Evolutionary conservation across 2,888 invertebrate genomes (phyloP).

Genomic region (Drosophila lacicola): DNA sequence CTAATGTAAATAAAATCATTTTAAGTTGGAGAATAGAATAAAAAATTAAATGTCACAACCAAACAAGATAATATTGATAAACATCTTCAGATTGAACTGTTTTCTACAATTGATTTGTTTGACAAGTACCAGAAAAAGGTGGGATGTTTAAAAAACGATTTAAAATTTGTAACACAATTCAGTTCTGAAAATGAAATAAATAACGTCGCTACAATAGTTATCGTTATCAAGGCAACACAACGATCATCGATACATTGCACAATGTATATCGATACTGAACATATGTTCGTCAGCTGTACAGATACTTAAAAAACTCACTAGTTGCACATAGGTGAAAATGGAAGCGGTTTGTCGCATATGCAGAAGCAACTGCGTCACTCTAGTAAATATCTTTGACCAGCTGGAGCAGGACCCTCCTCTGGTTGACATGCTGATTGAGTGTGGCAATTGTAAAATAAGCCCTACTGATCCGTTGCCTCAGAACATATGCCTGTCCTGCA

Average conservation of each 20-base stretch:
- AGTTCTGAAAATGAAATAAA: too few relatives aligned
- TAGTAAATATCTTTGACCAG: constrained; percentile 23
- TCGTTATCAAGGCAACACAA: not conserved
- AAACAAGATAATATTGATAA: too few relatives aligned
- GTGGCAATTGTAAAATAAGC: constrained; percentile 15
- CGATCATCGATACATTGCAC: not conserved
- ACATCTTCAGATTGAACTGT: too few relatives aligned
- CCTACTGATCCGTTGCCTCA: constrained; percentile 24
- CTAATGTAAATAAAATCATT: not conserved
- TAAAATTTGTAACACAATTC: too few relatives aligned
- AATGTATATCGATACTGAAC: not conserved
- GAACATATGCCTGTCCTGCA: constrained; percentile 24
- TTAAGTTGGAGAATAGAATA: not conserved
- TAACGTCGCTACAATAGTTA: too few relatives aligned
- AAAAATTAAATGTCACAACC: too few relatives aligned
- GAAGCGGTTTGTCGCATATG: constrained; percentile 27
- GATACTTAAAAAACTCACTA: not conserved
- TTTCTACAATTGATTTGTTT: too few relatives aligned
- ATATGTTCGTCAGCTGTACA: not conserved
- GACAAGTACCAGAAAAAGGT: too few relatives aligned
- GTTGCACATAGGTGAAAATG: constrained; percentile 4
- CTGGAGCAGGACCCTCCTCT: constrained; percentile 10
- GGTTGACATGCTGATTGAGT: constrained; percentile 22
- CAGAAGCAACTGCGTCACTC: constrained; percentile 1
- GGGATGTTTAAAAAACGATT: too few relatives aligned